Conservation (phyloP, 92 coral and sea anemone genomes). For the Palythoa grandiflora region DNA sequence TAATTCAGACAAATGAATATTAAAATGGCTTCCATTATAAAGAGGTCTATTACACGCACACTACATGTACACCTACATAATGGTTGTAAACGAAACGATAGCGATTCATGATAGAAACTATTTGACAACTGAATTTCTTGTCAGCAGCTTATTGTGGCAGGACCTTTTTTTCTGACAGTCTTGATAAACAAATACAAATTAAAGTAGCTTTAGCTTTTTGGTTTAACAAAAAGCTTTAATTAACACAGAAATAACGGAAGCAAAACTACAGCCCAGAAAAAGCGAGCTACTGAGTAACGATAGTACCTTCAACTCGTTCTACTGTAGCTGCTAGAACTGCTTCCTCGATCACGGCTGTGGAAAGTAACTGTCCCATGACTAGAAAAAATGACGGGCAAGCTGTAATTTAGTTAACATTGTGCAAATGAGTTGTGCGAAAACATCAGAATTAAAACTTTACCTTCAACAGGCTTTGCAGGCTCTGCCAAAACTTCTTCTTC, state of each 20-base stretch:
- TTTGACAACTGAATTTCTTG: no score
- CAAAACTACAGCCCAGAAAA: not conserved
- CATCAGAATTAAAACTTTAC: constrained; percentile 31
- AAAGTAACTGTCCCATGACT: constrained; percentile 28
- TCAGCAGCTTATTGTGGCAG: no score
- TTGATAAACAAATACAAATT: no score
- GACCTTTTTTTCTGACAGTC: no score
- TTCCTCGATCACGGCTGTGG: constrained; percentile 27
- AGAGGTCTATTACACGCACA: no score
- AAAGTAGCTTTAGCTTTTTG: no score
- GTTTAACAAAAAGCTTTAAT: no score
- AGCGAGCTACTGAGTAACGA: not conserved
- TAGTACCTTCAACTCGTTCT: constrained; percentile 9
- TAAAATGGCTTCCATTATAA: no score
- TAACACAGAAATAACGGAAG: not conserved
- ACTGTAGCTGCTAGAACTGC: constrained; percentile 16
- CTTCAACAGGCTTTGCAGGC: constrained; percentile 70
- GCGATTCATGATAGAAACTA: no score
- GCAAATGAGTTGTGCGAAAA: not conserved
- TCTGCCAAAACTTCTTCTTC: constrained; percentile 52
- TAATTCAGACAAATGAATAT: no score
- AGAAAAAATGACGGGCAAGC: constrained; percentile 27
- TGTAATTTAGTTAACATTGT: not conserved
- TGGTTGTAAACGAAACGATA: no score
- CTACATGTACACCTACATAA: no score